Base-by-base conservation (phyloP, 2,888 invertebrate genomes). In the Leptinotarsa peninsularis region DNA sequence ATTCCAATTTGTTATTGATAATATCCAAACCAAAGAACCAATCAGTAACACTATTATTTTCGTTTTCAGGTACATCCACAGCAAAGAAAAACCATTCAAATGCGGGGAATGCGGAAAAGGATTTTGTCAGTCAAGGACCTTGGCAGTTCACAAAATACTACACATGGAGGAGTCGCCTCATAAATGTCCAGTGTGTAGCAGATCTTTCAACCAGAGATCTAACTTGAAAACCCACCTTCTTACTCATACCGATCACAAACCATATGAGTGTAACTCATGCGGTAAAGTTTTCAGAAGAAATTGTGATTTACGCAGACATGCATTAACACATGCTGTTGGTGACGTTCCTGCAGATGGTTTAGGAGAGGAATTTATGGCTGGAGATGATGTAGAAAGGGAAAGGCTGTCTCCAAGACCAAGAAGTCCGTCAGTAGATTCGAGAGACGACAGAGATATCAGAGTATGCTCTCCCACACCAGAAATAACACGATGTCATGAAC, bases 81-180 rank as follows among this genome's bases (percentile, higher is more conserved):
- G 97, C 80, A 98, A 98, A 87, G 98, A 98, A 89, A 99, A 99
- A 88, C 99, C 99, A 0, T 99, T 98, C 90, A 98, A 98, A 87
- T 99, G 99, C 88, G 93, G 92, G 2, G 96, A 98, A 84, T 99
- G 99, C 88, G 98, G 98, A 67, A 99, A 99, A 89, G 99, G 99
- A 3, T 99, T 99, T 89, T 99, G 99, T 88, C 99, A 99, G 87
- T 96, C 97, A 23, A 91, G 99, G 68, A 99, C 99, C 0, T 90
- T 99, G 83, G 98, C 98, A 1, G 98, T 98, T 1, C 99, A 99
- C 90, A 96, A 95, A 88, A 96, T 97, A 81, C 92, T 97, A 54
- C 98, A 98, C 87, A 92, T 96, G 92, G 96, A 97, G 88, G 96
- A 97, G 88, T 96, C 96, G 13, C 96, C 97, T 0, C 97, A 97